Evolutionary conservation across 2,888 invertebrate species (phyloP).

Genomic region (Alsophila aescularia): DNA sequence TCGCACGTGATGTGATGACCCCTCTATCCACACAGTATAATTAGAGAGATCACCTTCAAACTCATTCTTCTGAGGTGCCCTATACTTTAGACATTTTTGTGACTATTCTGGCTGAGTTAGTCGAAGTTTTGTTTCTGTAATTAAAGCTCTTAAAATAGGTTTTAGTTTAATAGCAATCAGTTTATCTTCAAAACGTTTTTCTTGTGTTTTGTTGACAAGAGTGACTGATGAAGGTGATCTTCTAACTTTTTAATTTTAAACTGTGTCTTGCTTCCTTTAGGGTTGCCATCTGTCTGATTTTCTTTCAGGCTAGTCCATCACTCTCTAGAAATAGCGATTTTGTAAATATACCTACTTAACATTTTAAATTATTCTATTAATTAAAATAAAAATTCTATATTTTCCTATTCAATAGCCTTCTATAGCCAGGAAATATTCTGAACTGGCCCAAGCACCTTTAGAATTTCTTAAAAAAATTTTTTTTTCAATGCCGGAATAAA

Average conservation of each 20-base stretch:
- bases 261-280: constrained; percentile 19
- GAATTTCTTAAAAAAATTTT: background rate
- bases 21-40: constrained; percentile 30
- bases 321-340: background rate
- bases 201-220: background rate
- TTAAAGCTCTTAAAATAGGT: too few relatives aligned
- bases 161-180: too few relatives aligned
- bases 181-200: background rate
- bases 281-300: constrained; percentile 23
- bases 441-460: background rate
- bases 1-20: constrained; percentile 33
- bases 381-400: background rate
- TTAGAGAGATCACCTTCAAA: constrained; percentile 27
- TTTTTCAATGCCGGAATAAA: background rate
- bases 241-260: constrained; percentile 1
- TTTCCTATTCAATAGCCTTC: background rate
- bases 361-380: background rate
- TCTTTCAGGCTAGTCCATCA: background rate
- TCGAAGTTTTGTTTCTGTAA: too few relatives aligned
- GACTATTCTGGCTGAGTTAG: background rate
- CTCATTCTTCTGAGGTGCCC: constrained; percentile 21
- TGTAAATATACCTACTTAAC: background rate
- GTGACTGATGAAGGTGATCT: constrained; percentile 20
- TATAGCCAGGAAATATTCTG: background rate
- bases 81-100: background rate